These are phyloP conservation scores for Melanostoma scalare DNA, from an alignment of 2,888 invertebrate species.

Conservation along the genomic window DNA sequence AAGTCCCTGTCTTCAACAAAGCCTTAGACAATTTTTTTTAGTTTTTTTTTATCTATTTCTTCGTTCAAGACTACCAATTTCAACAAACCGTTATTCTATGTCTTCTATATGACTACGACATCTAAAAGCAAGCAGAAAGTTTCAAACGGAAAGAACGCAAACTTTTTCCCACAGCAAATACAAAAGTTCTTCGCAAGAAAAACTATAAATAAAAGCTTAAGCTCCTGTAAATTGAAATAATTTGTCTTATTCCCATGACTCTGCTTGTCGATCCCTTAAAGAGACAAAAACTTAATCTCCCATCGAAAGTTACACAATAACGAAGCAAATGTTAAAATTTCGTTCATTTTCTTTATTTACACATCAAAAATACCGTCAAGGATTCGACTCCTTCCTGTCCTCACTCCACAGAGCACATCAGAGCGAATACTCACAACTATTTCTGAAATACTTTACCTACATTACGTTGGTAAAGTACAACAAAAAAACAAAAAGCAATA, in stretches of 20 bases:
- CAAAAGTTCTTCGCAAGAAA: conserved; percentile 9
- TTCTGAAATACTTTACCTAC: background rate
- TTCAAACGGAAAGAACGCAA: background rate
- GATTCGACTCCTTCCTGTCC: conserved; percentile 40
- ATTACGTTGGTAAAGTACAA: background rate
- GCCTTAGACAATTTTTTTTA: too few species aligned
- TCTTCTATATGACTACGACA: conserved; percentile 4
- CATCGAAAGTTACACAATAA: conserved; percentile 36
- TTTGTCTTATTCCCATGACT: conserved; percentile 41
- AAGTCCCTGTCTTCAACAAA: too few species aligned
- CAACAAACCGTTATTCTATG: background rate
- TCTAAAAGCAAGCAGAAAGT: conserved; percentile 1
- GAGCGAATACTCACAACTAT: conserved; percentile 7
- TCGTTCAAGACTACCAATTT: too few species aligned
- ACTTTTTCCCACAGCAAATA: conserved; percentile 11
- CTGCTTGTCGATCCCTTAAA: background rate
- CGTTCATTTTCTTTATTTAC: conserved; percentile 62
- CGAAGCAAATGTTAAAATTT: conserved; percentile 42
- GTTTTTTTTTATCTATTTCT: too few species aligned
- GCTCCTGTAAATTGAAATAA: conserved; percentile 61
- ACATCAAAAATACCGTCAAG: conserved; percentile 40
- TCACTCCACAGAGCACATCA: conserved; percentile 1
- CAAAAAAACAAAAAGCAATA: conserved; percentile 47
- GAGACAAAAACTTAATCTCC: conserved; percentile 27
- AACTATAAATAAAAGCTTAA: conserved; percentile 24